phyloP scores from a whole-genome alignment of 2,797 vertebrate species.

The Coracias cyanogaster region DNA sequence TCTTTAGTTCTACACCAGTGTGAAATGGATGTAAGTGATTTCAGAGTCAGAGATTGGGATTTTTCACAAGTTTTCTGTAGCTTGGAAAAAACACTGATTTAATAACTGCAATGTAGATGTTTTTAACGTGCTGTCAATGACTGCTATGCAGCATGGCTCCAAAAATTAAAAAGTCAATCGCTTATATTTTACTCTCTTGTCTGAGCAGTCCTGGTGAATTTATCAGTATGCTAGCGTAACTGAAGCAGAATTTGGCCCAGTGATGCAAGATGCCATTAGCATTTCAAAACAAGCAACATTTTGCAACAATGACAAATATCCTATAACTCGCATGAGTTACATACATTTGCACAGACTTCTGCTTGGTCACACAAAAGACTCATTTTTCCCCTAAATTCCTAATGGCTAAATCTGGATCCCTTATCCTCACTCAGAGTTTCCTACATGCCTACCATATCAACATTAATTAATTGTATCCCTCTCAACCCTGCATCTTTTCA shows the following conservation, averaged over 20 bases:
- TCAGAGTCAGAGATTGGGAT: background rate
- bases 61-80: background rate
- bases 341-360: background rate
- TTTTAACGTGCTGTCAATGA: background rate
- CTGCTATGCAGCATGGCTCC: background rate
- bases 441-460: background rate
- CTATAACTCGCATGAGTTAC: slow-evolving; percentile 28
- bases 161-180: slow-evolving; percentile 6
- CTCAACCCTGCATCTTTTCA: background rate
- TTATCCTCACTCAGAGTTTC: background rate
- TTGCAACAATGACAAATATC: slow-evolving; percentile 27
- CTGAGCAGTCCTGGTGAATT: background rate
- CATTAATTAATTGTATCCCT: slow-evolving; percentile 17
- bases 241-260: background rate
- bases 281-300: slow-evolving; percentile 59
- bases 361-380: background rate
- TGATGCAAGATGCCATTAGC: slow-evolving; percentile 49
- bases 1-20: background rate
- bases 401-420: background rate
- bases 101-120: background rate
- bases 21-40: background rate
- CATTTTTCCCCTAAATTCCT: background rate
- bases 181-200: background rate
- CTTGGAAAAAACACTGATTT: background rate
- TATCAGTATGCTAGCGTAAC: background rate